Conservation (phyloP, 2,888 invertebrate genomes). For the Vannuccia rotundouncinata region DNA sequence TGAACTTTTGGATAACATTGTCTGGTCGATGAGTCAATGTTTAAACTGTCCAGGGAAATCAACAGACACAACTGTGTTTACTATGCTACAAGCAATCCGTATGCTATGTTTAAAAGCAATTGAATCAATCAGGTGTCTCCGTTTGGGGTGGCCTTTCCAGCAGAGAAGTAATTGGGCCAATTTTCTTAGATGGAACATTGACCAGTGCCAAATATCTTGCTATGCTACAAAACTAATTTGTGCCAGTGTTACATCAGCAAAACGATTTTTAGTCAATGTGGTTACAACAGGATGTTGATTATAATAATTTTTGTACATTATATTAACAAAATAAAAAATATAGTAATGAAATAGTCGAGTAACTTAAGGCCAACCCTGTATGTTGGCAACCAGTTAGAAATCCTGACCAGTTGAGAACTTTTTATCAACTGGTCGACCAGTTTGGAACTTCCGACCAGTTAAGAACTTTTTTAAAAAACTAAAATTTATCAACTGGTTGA, state of each 20-base stretch:
- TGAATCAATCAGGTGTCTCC: constrained; percentile 19
- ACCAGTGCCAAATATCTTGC: constrained; percentile 7
- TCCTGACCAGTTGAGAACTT: too few species aligned
- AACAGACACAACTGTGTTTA: constrained; percentile 21
- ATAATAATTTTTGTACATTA: background rate
- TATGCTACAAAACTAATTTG: constrained; percentile 8
- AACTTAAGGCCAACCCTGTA: background rate
- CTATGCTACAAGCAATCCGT: constrained; percentile 9
- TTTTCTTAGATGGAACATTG: constrained; percentile 31
- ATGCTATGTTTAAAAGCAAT: constrained; percentile 1
- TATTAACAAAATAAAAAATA: background rate
- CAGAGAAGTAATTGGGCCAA: constrained; percentile 19
- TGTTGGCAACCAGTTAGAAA: too few species aligned
- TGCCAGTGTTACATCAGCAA: background rate
- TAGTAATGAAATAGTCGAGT: background rate
- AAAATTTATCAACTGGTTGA: too few species aligned
- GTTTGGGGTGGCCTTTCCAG: constrained; percentile 29
- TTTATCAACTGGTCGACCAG: too few species aligned
- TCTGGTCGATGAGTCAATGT: constrained; percentile 28
- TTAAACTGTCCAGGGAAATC: constrained; percentile 3
- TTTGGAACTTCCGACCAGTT: too few species aligned
- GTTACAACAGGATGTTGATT: background rate
- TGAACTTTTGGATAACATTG: constrained; percentile 14
- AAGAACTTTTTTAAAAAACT: too few species aligned
- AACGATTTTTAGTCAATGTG: background rate